phyloP scores from a whole-genome alignment of 2,113 vertebrate species.

The Ardeotis arabs region DNA sequence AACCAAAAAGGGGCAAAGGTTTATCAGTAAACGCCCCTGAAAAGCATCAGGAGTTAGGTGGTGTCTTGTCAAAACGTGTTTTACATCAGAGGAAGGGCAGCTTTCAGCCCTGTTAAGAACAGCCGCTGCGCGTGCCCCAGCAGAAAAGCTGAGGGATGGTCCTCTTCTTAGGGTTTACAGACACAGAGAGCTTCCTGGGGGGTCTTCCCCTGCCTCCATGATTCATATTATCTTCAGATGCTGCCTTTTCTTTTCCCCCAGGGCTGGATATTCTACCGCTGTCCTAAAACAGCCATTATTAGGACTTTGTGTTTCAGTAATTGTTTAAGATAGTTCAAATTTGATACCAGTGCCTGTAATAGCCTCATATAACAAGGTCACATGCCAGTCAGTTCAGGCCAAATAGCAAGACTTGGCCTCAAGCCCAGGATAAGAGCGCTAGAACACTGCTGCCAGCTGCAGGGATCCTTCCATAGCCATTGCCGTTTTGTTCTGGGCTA shows the following conservation, averaged over 20 bases:
- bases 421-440: not conserved
- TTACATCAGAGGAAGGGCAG: not conserved
- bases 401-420: not conserved
- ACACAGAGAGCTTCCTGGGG: not conserved
- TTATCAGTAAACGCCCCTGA: not conserved
- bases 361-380: not conserved
- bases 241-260: not conserved
- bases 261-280: not conserved
- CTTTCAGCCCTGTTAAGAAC: not conserved
- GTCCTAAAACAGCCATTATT: not conserved
- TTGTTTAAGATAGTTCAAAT: not conserved
- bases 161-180: not conserved
- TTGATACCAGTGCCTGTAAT: not conserved
- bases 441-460: not conserved
- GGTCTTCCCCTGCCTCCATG: not conserved
- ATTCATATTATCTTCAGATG: not conserved
- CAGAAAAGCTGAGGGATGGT: not conserved
- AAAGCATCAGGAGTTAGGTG: not conserved
- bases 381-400: not conserved
- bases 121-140: not conserved
- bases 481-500: not conserved
- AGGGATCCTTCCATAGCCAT: not conserved
- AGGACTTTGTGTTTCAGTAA: not conserved
- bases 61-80: not conserved
- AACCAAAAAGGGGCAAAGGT: fast-evolving